Percentiles rank a stretch among this genome's conserved stretches.
Evolutionary conservation across 2,113 vertebrate genomes (phyloP).

Genomic region (Cichladusa arquata): DNA sequence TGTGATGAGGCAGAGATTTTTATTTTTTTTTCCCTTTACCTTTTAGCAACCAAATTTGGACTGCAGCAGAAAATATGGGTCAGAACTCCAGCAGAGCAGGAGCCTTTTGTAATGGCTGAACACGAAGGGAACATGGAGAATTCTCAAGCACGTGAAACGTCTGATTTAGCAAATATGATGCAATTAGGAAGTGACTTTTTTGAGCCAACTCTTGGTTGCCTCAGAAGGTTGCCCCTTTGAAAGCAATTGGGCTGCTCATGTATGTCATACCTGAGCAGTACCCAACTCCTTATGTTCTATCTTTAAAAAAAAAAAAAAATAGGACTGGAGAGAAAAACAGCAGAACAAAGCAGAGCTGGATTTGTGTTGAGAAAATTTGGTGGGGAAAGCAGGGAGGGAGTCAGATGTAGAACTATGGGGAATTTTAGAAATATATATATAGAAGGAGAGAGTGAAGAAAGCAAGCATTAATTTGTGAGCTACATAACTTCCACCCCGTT

Average conservation of each 20-base stretch:
- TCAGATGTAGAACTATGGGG: neutral
- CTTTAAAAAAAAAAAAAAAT: neutral
- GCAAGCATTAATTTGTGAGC: neutral
- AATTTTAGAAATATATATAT: neutral
- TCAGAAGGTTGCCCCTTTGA: neutral
- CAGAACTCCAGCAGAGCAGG: conserved; percentile 57
- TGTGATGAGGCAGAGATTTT: neutral
- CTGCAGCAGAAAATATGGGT: conserved; percentile 57
- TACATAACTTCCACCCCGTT: neutral
- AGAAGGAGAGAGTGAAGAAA: neutral
- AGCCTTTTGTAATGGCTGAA: conserved; percentile 33
- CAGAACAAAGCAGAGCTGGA: neutral
- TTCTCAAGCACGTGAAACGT: neutral
- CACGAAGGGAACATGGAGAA: neutral
- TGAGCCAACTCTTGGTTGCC: neutral
- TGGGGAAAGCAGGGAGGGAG: neutral
- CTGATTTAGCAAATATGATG: conserved; percentile 47
- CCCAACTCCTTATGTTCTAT: neutral
- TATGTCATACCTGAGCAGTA: neutral
- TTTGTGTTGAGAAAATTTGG: neutral
- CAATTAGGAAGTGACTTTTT: conserved; percentile 44
- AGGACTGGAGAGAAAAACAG: neutral
- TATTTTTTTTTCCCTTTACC: neutral
- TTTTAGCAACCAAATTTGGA: conserved; percentile 48
- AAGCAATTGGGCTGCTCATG: neutral